A percentile compares a stretch with the other conserved stretches of the same genome.
Conservation (phyloP, 1,140 invertebrate species). For the Globodera ellingtonae region DNA sequence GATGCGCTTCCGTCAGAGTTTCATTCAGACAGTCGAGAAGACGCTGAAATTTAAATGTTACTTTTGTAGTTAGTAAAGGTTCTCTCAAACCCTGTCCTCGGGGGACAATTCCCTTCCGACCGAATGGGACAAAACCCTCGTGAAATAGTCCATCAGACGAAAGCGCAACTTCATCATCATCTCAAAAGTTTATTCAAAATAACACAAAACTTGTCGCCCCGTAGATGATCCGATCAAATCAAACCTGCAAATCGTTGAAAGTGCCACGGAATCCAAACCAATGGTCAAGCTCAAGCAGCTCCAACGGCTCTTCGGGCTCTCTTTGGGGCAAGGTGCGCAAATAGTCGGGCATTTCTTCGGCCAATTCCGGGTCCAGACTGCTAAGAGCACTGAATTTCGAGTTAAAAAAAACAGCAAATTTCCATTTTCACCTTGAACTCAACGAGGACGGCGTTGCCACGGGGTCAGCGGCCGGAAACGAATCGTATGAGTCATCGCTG, state of each 20-base stretch:
- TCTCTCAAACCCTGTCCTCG: not conserved
- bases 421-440: not conserved
- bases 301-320: conserved; percentile 10
- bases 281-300: conserved; percentile 37
- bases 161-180: not conserved
- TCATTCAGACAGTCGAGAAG: conserved; percentile 33
- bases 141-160: conserved; percentile 12
- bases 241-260: conserved; percentile 35
- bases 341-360: conserved; percentile 21
- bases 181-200: not conserved
- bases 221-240: conserved; percentile 9
- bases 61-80: not conserved
- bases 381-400: conserved; percentile 15
- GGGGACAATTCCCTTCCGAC: not conserved
- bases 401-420: not conserved
- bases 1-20: conserved; percentile 24
- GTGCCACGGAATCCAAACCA: conserved; percentile 43
- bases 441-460: not conserved
- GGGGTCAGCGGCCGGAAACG: not conserved
- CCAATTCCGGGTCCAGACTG: conserved; percentile 15
- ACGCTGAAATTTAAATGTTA: conserved; percentile 11
- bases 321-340: not conserved
- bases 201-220: not conserved
- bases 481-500: not conserved
- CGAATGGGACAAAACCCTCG: conserved; percentile 8